A percentile compares a stretch with the other conserved stretches of the same genome.
phyloP scores from a whole-genome alignment of 2,888 invertebrate genomes.

The Cerceris rybyensis region DNA sequence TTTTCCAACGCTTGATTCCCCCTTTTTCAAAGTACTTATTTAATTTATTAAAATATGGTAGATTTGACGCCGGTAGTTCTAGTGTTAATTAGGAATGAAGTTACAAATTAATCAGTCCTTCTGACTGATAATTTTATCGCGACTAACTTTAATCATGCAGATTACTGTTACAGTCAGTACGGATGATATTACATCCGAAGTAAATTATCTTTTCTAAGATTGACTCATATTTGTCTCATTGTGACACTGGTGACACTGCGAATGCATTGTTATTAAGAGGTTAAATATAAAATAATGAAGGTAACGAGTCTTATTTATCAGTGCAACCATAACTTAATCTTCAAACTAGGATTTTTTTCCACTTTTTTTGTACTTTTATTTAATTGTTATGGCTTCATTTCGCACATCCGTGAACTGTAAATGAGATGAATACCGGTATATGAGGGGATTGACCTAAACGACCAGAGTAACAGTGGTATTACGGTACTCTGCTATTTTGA shows the following conservation, averaged over 20 bases:
- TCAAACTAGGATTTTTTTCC: too few species aligned
- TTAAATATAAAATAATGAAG: neutral
- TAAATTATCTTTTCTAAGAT: constrained; percentile 45
- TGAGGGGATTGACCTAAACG: constrained; percentile 54
- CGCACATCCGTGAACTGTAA: constrained; percentile 21
- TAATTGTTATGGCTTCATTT: neutral
- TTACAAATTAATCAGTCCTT: too few species aligned
- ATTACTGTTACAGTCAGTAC: constrained; percentile 50
- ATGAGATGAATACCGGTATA: constrained; percentile 20
- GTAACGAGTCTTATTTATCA: neutral
- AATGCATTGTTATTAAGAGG: too few species aligned
- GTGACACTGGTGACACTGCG: too few species aligned
- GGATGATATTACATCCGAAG: constrained; percentile 32
- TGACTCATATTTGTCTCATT: constrained; percentile 34
- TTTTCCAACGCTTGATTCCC: too few species aligned
- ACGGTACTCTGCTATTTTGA: constrained; percentile 54
- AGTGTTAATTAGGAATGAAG: too few species aligned
- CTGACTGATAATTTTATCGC: neutral
- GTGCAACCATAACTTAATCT: neutral
- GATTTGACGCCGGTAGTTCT: too few species aligned
- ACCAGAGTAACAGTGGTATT: neutral
- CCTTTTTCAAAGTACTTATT: too few species aligned
- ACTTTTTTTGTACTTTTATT: neutral
- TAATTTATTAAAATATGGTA: too few species aligned
- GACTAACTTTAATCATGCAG: neutral